These are phyloP conservation scores for Threskiornis aethiopicus DNA, from an alignment of 2,797 vertebrate species.

Conservation along the genomic window DNA sequence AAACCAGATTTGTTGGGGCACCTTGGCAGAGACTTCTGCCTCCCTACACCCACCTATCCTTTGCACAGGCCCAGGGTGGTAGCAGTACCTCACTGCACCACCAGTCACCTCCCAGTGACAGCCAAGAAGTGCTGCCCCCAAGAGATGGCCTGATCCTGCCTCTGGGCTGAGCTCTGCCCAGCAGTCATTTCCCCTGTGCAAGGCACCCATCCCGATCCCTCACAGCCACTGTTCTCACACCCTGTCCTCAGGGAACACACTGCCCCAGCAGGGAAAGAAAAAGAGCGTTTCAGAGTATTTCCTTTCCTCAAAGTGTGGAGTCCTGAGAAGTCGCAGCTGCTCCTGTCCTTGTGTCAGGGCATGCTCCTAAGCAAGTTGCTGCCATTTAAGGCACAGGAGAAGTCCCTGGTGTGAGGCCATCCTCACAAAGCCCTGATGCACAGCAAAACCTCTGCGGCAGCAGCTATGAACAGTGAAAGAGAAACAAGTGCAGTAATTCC, in stretches of 20 bases:
- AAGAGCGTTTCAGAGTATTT: neutral
- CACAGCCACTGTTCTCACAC: neutral
- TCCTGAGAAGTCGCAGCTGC: neutral
- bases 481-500: neutral
- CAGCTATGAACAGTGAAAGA: neutral
- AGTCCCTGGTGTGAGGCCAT: neutral
- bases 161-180: neutral
- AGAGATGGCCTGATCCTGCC: neutral
- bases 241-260: rapidly evolving
- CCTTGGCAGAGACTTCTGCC: neutral
- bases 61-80: neutral
- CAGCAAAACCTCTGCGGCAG: neutral
- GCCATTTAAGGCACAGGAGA: neutral
- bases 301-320: neutral
- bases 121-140: neutral
- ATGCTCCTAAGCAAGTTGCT: neutral
- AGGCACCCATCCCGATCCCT: neutral
- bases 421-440: neutral
- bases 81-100: rapidly evolving
- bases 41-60: rapidly evolving
- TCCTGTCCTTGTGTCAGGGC: neutral
- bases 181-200: neutral
- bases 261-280: neutral
- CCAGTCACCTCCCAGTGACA: neutral
- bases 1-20: neutral